phyloP scores from a whole-genome alignment of 2,797 vertebrate species.

The Clarias pachynema region DNA sequence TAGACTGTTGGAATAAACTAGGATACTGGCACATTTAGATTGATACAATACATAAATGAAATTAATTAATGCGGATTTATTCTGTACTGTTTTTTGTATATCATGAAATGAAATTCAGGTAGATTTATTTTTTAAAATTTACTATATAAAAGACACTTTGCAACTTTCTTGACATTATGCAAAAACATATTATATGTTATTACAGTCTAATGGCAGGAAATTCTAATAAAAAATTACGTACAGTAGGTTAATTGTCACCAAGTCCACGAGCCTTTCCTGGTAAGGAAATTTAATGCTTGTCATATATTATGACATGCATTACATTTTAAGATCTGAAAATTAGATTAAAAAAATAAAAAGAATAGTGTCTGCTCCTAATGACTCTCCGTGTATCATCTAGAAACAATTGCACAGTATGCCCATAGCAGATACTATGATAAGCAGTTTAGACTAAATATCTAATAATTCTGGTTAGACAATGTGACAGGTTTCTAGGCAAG shows the following conservation, averaged over 20 bases:
- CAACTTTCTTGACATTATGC: not conserved
- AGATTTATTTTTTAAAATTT: not conserved
- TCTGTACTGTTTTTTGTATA: not conserved
- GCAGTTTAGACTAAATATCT: conserved; percentile 2
- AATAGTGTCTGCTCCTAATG: no score
- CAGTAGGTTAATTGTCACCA: not conserved
- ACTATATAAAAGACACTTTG: not conserved
- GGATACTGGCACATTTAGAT: not conserved
- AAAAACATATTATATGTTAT: not conserved
- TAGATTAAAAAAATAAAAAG: not conserved
- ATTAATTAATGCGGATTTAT: not conserved
- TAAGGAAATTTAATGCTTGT: not conserved
- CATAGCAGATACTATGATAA: not conserved
- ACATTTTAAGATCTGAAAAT: not conserved
- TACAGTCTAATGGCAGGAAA: not conserved
- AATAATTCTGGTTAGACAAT: not conserved
- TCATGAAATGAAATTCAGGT: not conserved
- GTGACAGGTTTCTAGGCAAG: not conserved
- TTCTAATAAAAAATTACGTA: not conserved
- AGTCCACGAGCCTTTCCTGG: not conserved
- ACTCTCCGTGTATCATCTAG: not conserved
- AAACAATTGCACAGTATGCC: not conserved
- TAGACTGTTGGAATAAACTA: not conserved
- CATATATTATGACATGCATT: not conserved
- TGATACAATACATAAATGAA: not conserved